Base-by-base conservation (phyloP, 2,888 invertebrate species). In the Drosophila meridionalis region DNA sequence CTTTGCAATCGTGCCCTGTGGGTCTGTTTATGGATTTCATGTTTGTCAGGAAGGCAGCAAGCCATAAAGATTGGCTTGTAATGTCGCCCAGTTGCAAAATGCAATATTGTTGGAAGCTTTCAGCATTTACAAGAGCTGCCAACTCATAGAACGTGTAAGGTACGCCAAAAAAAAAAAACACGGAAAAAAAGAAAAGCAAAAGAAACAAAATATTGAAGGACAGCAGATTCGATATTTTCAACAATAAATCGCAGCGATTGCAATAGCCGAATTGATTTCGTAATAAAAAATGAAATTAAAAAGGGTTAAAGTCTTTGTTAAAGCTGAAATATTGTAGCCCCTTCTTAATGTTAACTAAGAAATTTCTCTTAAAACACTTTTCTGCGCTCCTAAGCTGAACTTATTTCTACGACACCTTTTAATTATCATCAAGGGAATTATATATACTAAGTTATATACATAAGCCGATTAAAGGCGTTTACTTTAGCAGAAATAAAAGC, bases 61-160 rank as follows among this genome's bases (percentile, higher is more conserved):
- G 85, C 75, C 89, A 82, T 89, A 84, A 89, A 87, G 85, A 89
- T 82, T 76, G 85, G 73, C 66, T 82, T 78, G 73, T 82, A 84
- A 89, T 84, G 80, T 76, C 77, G 52, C 70, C 73, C 57, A 64
- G 58, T 68, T 48, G 56, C 66, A 58, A 75, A 81, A 76, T 83
- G 73, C 79, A 81, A 72, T 86, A 74, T 75, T 76, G 67, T 70
- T 69, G 38, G 40, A 47, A 60, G 55, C 43, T 75, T 57, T 66
- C 47, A 50, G n/a, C 71, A 26, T 58, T 53, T 47, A 34, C 47
- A 58, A 32, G 45, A 36, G 32, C 38, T 47, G 34, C 53, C 78
- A 45, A 47, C 12, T 53, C 47, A 52, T 30, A 26, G n/a, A 45
- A 28, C 34, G 28, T n/a, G 9, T 30, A 57, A 52, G 43, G 34